Percentiles rank a stretch among this genome's conserved stretches.
Conservation (phyloP, 2,888 invertebrate genomes). For the Trachelus iudaicus region DNA sequence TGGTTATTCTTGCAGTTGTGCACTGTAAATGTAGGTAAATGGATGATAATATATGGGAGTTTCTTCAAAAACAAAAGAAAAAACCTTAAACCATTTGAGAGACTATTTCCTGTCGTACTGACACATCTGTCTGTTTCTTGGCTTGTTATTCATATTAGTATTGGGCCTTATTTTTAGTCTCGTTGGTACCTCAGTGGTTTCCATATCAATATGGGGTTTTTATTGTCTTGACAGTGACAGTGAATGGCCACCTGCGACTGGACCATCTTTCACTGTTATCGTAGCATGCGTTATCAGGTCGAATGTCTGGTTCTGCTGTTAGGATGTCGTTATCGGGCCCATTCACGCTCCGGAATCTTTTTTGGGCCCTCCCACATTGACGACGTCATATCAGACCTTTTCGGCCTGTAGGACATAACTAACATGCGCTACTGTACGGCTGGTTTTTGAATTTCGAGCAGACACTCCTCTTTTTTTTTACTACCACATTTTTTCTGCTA, state of each 20-base stretch:
- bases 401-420: neutral
- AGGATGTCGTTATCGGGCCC: neutral
- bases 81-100: neutral
- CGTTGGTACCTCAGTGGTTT: neutral
- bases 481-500: neutral
- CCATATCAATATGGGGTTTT: neutral
- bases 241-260: neutral
- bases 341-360: neutral
- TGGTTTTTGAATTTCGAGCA: neutral
- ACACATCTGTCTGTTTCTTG: neutral
- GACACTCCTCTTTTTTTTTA: neutral
- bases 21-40: neutral
- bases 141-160: neutral
- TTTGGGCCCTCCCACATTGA: conserved; percentile 1
- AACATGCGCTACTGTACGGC: neutral
- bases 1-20: neutral
- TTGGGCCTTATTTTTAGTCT: neutral
- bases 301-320: neutral
- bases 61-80: too few species aligned
- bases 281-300: neutral
- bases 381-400: neutral
- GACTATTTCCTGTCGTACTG: neutral
- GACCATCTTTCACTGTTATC: neutral
- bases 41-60: neutral
- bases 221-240: neutral